Evolutionary conservation across 37 sponge, comb jelly and placozoan genomes (phyloP).

Genomic region (Eunapius fragilis): DNA sequence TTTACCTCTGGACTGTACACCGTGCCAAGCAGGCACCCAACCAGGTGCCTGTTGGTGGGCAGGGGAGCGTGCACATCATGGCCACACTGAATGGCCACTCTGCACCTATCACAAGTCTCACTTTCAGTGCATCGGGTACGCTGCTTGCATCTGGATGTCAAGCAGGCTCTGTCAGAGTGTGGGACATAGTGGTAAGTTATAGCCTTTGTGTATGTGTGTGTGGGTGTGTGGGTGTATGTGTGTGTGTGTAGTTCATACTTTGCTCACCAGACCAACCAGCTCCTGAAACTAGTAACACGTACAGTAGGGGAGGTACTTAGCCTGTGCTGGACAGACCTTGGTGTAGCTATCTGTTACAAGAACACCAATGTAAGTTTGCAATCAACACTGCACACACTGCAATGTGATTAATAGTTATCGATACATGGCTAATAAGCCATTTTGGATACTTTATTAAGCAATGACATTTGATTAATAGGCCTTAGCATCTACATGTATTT

Average conservation of each 20-base stretch:
- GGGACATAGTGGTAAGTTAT: constrained; percentile 59
- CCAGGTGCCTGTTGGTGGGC: background rate
- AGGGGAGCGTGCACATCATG: background rate
- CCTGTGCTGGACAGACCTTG: constrained; percentile 39
- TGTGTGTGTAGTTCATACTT: background rate
- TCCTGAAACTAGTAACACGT: constrained; percentile 33
- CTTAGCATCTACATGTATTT: no score
- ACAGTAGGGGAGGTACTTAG: constrained; percentile 45
- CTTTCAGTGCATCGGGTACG: constrained; percentile 21
- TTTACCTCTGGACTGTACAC: constrained; percentile 33
- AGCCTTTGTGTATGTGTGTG: background rate
- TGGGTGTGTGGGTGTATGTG: background rate
- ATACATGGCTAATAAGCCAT: background rate
- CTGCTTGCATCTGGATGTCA: constrained; percentile 67
- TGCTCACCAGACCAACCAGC: constrained; percentile 11
- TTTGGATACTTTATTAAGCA: background rate
- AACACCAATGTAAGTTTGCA: constrained; percentile 32
- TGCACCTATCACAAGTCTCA: constrained; percentile 47
- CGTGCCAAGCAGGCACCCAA: background rate
- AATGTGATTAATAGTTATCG: background rate
- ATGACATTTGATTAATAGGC: background rate
- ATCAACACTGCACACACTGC: background rate
- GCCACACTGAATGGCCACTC: constrained; percentile 27
- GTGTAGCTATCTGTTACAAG: constrained; percentile 43
- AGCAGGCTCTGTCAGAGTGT: constrained; percentile 71